phyloP scores from a whole-genome alignment of 2,797 vertebrate species.

The Sebastes trivittatus region DNA sequence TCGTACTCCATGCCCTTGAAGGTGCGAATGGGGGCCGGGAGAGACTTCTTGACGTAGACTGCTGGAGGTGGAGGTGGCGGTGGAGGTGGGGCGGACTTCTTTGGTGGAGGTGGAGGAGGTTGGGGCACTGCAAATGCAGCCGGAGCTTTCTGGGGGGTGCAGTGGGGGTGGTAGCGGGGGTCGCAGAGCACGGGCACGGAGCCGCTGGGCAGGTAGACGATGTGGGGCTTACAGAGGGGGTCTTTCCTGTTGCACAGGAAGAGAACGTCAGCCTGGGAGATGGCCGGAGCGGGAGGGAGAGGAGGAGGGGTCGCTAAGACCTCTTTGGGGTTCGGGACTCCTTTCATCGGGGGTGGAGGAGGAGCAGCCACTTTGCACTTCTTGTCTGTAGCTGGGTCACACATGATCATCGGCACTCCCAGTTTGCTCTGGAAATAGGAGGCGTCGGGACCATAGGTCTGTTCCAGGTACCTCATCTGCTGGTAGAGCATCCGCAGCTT shows the following conservation, averaged over 20 bases:
- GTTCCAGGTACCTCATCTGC: conserved; percentile 85
- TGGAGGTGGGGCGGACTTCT: conserved; percentile 55
- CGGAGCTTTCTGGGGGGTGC: conserved; percentile 71
- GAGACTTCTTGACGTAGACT: conserved; percentile 70
- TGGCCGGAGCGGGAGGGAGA: conserved; percentile 38
- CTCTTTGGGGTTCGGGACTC: conserved; percentile 44
- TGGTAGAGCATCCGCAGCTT: conserved; percentile 86
- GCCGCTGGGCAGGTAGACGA: conserved; percentile 82
- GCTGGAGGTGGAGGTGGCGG: conserved; percentile 54
- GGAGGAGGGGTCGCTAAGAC: conserved; percentile 27
- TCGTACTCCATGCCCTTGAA: conserved; percentile 85
- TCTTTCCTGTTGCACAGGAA: conserved; percentile 83
- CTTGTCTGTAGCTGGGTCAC: conserved; percentile 82
- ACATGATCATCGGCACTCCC: conserved; percentile 72
- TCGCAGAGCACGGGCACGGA: conserved; percentile 83
- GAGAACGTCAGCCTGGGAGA: conserved; percentile 79
- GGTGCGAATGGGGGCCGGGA: conserved; percentile 57
- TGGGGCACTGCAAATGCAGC: conserved; percentile 19
- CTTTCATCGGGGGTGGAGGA: conserved; percentile 66
- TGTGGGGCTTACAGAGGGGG: conserved; percentile 84
- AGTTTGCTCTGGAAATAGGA: conserved; percentile 82
- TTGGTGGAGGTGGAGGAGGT: conserved; percentile 53
- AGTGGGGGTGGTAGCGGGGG: conserved; percentile 82
- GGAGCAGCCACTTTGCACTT: conserved; percentile 66
- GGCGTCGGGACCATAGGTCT: conserved; percentile 81